Base-by-base conservation (phyloP, 2,797 vertebrate species). In the Amblyopsis hoosieri region DNA sequence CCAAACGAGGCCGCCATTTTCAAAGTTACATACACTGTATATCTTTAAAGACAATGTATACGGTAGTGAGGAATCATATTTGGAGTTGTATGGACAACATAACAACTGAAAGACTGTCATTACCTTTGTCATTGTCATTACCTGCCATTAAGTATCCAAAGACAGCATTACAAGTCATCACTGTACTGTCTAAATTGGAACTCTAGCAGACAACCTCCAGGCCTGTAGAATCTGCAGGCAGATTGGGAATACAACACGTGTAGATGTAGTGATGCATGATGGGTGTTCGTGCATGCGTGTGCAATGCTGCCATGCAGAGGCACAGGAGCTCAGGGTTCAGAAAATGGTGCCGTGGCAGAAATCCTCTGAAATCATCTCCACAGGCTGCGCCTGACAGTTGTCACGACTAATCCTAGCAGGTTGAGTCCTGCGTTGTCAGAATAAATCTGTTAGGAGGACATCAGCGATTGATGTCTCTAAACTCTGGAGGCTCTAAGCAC, bases 351-450 rank as follows among this genome's bases (percentile, higher is more conserved):
- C 63, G 64, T 51, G 65, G 69, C 71, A 72, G 9, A 56, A 70
- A 60, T 29, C 62, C 46, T 60, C 45, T 42, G 67, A 78, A 75
- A 72, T 70, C 37, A 70, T 72, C 75, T 68, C 61, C 57, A 60
- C 63, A 63, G 62, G 60, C 57, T 71, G 33, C 59, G 62, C 58
- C 55, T 55, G 52, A 67, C 69, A 65, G 61, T 67, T 54, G 29
- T 82, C 74, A 74, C 67, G 76, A 53, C 54, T 75, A 63, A 72
- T 83, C 71, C 54, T 70, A 57, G 54, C 69, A 76, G 71, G 76
- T 79, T 68, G 60, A 68, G 63, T 72, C 69, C 62, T 80, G 70
- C 65, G 56, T 76, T 74, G 73, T 85, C 67, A 81, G 76, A 84
- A 67, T 57, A 51, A 55, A 83, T 74, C 50, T 76, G 61, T 63